phyloP scores from a whole-genome alignment of 2,113 vertebrate species.

The Catagonus wagneri region DNA sequence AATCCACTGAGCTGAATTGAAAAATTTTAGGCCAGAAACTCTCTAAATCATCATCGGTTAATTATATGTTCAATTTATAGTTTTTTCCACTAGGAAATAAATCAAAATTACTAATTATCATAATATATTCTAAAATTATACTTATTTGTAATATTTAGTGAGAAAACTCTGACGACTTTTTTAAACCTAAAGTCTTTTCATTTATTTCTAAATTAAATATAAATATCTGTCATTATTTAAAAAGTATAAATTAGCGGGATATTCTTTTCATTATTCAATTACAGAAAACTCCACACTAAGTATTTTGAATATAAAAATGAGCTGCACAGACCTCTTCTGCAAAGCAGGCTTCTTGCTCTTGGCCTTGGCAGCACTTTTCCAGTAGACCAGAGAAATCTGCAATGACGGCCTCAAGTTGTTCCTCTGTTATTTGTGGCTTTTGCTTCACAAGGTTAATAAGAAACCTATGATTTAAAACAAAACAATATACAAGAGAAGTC shows the following conservation, averaged over 20 bases:
- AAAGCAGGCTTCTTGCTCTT: slow-evolving; percentile 71
- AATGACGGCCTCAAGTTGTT: slow-evolving; percentile 76
- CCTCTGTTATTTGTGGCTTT: slow-evolving; percentile 84
- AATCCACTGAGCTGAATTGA: neutral
- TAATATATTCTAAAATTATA: neutral
- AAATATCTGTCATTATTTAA: slow-evolving; percentile 16
- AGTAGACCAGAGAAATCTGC: slow-evolving; percentile 79
- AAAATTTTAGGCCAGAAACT: slow-evolving; percentile 2
- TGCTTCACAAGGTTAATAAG: slow-evolving; percentile 87
- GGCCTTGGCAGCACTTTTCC: slow-evolving; percentile 85
- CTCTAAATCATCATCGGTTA: neutral
- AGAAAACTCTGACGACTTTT: slow-evolving; percentile 33
- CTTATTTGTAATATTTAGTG: slow-evolving; percentile 1
- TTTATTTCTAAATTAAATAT: slow-evolving; percentile 13
- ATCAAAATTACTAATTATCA: neutral
- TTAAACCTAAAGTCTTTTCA: neutral
- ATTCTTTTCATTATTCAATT: neutral
- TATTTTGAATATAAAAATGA: neutral
- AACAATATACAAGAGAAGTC: neutral
- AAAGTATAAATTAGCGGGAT: neutral
- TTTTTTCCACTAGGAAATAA: slow-evolving; percentile 23
- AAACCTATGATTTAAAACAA: slow-evolving; percentile 80
- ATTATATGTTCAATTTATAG: neutral
- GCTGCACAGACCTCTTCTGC: slow-evolving; percentile 81
- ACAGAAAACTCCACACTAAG: neutral